Conservation (phyloP, 2,113 vertebrate species). For the Todiramphus chloris region DNA sequence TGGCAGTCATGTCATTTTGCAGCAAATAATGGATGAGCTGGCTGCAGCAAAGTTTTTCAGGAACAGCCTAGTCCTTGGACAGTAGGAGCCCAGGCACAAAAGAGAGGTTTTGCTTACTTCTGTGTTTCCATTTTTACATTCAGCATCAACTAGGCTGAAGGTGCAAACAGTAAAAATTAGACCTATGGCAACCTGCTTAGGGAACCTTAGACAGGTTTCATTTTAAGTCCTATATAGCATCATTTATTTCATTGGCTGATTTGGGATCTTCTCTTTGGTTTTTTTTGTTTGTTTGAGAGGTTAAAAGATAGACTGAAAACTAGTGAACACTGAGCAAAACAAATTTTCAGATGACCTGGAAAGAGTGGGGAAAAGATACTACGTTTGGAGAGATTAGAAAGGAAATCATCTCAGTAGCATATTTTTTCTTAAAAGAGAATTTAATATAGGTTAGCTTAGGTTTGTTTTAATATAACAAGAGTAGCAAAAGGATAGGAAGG, state of each 20-base stretch:
- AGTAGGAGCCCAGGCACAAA: background rate
- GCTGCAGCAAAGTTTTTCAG: background rate
- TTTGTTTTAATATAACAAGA: background rate
- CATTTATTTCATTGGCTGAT: background rate
- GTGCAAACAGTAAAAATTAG: background rate
- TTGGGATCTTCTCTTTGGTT: background rate
- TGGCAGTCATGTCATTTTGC: background rate
- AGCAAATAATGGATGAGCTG: background rate
- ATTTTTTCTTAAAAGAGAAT: background rate
- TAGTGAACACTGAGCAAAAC: background rate
- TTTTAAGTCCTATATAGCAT: background rate
- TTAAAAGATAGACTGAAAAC: background rate
- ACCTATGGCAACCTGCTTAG: background rate
- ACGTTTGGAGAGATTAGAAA: background rate
- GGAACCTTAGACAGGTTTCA: background rate
- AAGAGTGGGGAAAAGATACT: background rate
- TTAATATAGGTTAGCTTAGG: background rate
- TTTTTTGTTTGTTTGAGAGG: background rate
- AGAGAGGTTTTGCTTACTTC: background rate
- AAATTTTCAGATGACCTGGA: background rate
- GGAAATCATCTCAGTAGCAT: background rate
- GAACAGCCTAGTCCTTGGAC: background rate
- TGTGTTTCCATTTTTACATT: background rate
- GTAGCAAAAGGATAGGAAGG: background rate
- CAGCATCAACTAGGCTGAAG: background rate